Base-by-base conservation (phyloP, 2,797 vertebrate species). In the Parambassis ranga region DNA sequence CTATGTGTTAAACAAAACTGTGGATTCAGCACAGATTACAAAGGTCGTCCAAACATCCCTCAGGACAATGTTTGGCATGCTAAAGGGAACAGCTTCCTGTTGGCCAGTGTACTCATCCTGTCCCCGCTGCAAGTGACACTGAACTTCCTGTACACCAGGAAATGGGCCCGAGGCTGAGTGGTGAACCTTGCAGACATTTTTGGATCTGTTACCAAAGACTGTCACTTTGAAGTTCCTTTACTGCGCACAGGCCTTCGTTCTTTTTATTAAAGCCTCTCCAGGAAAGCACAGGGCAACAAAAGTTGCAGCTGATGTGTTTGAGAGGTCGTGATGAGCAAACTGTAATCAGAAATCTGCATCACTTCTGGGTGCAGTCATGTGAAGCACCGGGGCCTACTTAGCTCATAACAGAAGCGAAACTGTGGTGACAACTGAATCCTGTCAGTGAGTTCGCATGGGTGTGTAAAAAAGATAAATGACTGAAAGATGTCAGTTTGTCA, bases 91-190 rank as follows among this genome's bases (percentile, higher is more conserved):
- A 13, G 74, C 46, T 88, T 90, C 90, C 87, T 89, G 83, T 70
- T 62, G 61, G 79, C 56, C 57, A 39, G 27, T 7, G 10, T 36
- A 16, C 50, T 26, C 58, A 87, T 88, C 86, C 87, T 85, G 85
- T 79, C 56, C 50, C 64, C 27, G 11, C 56, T 38, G 14, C 61
- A 60, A 80, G 63, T 61, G 69, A 75, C 75, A 75, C 46, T 49
- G 9, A 58, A 42, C 62, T 87, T 91, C 89, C 90, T 83, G 24
- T 78, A 10, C 24, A 35, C 59, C 80, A 87, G 87, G 87, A 90
- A 85, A 69, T 48, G 30, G 51, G 28, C 22, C 48, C 32, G 42
- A 42, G 22, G 46, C 46, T 19, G 18, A 32, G 5, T 11, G 7
- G 32, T 47, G 14, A 56, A 51, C 10, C 19, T 3, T 41, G 9